A percentile compares a stretch with the other conserved stretches of the same genome.
Conservation (phyloP, 2,797 vertebrate genomes). For the Ibycter americanus region DNA sequence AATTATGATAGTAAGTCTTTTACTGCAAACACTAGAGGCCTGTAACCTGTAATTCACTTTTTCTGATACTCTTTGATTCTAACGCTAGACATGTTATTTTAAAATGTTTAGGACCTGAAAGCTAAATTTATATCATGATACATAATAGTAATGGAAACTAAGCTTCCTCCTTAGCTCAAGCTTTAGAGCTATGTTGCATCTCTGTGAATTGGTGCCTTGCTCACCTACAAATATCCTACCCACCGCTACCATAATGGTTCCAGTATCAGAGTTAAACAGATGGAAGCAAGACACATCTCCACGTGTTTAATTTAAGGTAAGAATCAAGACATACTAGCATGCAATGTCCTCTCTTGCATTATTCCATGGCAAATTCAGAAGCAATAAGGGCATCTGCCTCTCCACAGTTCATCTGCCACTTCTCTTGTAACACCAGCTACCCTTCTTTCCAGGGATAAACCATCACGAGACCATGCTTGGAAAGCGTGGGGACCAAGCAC, state of each 20-base stretch:
- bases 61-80: constrained; percentile 13
- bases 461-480: rapidly evolving
- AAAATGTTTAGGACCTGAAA: constrained; percentile 27
- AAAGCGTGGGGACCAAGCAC: neutral
- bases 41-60: constrained; percentile 48
- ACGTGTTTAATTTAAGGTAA: neutral
- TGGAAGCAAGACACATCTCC: neutral
- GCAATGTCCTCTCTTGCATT: neutral
- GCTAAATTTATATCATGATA: constrained; percentile 12
- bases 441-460: neutral
- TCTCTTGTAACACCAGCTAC: neutral
- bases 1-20: constrained; percentile 12
- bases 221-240: neutral
- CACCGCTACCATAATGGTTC: neutral
- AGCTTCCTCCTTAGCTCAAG: neutral
- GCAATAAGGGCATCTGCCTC: neutral
- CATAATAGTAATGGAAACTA: constrained; percentile 9
- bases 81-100: constrained; percentile 30
- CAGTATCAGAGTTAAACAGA: neutral
- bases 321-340: neutral
- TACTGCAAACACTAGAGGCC: constrained; percentile 9
- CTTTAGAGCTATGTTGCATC: neutral
- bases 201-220: neutral
- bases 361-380: neutral
- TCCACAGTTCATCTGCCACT: neutral